Base-by-base conservation (phyloP, 2,888 invertebrate species). In the Catocala sponsa region DNA sequence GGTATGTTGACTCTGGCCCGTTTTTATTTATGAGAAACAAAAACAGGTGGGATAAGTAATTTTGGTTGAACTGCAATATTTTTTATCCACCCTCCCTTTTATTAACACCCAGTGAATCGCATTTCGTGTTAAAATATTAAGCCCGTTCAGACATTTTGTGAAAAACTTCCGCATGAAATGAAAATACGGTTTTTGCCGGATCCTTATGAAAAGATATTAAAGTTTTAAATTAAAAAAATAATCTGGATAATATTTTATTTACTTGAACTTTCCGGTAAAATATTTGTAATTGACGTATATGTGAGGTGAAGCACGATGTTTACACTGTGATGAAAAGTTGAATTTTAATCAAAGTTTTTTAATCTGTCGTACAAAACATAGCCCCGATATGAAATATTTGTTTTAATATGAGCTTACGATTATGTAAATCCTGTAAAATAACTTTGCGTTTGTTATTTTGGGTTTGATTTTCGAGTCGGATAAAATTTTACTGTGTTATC, bases 71-170 rank as follows among this genome's bases (percentile, higher is more conserved):
- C 12, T 64, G 49, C 52, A 59, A 65, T 63, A 59, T 71, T 68
- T 68, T 70, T 57, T 46, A 56, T 50, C 60, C 63, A 54, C 63
- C 59, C 55, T 51, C 32, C 25, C 53, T 57, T 70, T 72, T 78
- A 80, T 80, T 76, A 79, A 72, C 73, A 71, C 64, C 72, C 71
- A 60, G 57, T 71, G 67, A 73, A 68, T 68, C 59, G 63, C 69
- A 63, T 72, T 69, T 59, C 59, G 70, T 69, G 68, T 68, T 72
- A 73, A 74, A 74, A 74, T 78, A 75, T 80, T 76, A 81, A 76
- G 70, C 72, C 71, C 52, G 69, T 72, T 72, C 70, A 60, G 70
- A 63, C 57, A 57, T 64, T 73, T 55, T 57, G 48, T 49, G 49
- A 43, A 63, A 75, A 66, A 57, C 65, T 68, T 78, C 63, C 66